These are phyloP conservation scores for Holacanthella duospinosa DNA, from an alignment of 2,888 invertebrate species.

Conservation along the genomic window DNA sequence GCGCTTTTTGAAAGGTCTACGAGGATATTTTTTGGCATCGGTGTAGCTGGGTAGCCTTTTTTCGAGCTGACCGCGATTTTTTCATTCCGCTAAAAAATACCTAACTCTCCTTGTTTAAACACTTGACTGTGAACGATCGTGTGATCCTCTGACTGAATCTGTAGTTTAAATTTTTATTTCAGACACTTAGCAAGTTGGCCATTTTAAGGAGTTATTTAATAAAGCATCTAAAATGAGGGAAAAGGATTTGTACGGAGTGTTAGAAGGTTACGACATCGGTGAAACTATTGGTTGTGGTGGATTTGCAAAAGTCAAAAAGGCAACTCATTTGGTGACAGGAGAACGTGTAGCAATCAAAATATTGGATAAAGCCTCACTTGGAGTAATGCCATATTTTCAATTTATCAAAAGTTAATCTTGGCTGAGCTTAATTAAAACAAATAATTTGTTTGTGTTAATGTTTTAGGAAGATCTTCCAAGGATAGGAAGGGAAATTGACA, in stretches of 20 bases:
- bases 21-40: too few species aligned
- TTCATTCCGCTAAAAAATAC: too few species aligned
- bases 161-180: too few species aligned
- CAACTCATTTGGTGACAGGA: conserved; percentile 63
- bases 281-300: conserved; percentile 65
- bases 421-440: not conserved
- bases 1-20: too few species aligned
- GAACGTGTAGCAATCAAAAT: conserved; percentile 74
- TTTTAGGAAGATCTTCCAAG: conserved; percentile 59
- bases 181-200: too few species aligned
- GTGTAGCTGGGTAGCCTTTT: too few species aligned
- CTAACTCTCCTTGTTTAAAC: too few species aligned
- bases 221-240: not conserved
- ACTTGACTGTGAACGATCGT: too few species aligned
- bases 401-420: not conserved
- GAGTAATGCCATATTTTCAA: too few species aligned
- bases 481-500: conserved; percentile 61
- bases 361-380: conserved; percentile 62
- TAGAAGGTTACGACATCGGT: conserved; percentile 57
- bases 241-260: conserved; percentile 36
- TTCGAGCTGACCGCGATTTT: too few species aligned
- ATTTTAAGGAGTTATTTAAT: too few species aligned
- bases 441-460: not conserved
- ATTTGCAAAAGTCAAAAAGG: conserved; percentile 70
- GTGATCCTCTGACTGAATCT: too few species aligned